Percentiles rank a stretch among this genome's conserved stretches.
phyloP scores from a whole-genome alignment of 1,140 invertebrate species.

The Holotrichia oblita region DNA sequence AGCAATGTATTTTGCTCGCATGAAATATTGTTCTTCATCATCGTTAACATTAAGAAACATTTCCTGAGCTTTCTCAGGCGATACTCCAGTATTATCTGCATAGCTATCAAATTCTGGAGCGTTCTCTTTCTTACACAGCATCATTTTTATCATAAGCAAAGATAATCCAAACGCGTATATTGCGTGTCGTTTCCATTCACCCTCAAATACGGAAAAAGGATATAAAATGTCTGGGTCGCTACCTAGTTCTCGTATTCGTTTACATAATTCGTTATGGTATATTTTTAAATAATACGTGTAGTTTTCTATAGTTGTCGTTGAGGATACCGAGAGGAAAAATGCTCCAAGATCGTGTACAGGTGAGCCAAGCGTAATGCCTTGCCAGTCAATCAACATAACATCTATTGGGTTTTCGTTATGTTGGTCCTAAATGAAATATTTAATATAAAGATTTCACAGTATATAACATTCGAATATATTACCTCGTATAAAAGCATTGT shows the following conservation, averaged over 20 bases:
- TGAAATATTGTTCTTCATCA: background rate
- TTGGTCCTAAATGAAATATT: background rate
- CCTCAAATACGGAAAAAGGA: constrained; percentile 60
- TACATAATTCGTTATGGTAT: constrained; percentile 64
- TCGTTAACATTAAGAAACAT: too few relatives aligned
- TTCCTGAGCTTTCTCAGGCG: too few relatives aligned
- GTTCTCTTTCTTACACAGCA: constrained; percentile 39
- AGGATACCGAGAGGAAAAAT: constrained; percentile 65
- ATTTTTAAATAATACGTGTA: constrained; percentile 63
- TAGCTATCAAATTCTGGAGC: too few relatives aligned
- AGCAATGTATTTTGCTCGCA: background rate
- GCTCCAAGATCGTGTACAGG: constrained; percentile 67
- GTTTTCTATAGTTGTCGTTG: constrained; percentile 61
- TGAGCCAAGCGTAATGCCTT: constrained; percentile 64
- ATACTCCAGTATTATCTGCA: too few relatives aligned
- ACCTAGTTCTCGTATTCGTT: constrained; percentile 53
- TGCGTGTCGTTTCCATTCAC: constrained; percentile 58
- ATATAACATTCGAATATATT: constrained; percentile 6
- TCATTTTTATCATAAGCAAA: constrained; percentile 56
- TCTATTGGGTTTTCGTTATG: constrained; percentile 55
- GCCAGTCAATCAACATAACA: constrained; percentile 65
- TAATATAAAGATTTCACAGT: background rate
- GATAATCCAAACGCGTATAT: constrained; percentile 58
- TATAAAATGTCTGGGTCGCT: constrained; percentile 61
- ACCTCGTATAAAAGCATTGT: constrained; percentile 65